phyloP scores from a whole-genome alignment of 2,113 vertebrate genomes.

The Mirounga angustirostris region DNA sequence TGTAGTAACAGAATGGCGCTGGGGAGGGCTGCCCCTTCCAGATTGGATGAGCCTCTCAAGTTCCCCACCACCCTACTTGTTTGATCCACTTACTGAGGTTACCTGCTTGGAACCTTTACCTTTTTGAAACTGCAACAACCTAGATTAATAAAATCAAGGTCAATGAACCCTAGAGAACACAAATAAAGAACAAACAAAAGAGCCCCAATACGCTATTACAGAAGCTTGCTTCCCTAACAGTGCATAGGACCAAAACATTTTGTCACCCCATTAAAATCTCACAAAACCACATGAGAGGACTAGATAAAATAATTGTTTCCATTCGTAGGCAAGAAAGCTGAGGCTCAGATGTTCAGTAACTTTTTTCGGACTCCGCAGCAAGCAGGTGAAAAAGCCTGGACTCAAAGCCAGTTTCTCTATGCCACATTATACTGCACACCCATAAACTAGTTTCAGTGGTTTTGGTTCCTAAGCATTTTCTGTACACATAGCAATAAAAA shows the following conservation, averaged over 20 bases:
- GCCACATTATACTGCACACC: rapidly evolving
- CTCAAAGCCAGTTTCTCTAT: not conserved
- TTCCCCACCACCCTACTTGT: no score
- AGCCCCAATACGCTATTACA: not conserved
- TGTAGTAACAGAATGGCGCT: rapidly evolving
- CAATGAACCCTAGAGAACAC: not conserved
- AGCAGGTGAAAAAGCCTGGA: not conserved
- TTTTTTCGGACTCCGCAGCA: not conserved
- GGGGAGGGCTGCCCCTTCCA: not conserved
- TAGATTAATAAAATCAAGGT: not conserved
- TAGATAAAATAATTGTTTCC: not conserved
- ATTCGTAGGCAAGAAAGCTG: not conserved
- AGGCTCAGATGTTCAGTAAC: not conserved
- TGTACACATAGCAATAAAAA: not conserved
- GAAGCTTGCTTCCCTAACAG: not conserved
- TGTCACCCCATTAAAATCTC: not conserved
- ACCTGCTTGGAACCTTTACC: not conserved
- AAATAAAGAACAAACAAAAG: not conserved
- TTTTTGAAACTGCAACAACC: not conserved
- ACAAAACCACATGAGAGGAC: not conserved
- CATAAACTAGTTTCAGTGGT: not conserved
- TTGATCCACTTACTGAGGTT: not conserved
- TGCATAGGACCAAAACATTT: not conserved
- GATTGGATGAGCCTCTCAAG: no score
- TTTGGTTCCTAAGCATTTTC: not conserved